Conservation (phyloP, 1,140 invertebrate genomes). For the Caerostris extrusa region DNA sequence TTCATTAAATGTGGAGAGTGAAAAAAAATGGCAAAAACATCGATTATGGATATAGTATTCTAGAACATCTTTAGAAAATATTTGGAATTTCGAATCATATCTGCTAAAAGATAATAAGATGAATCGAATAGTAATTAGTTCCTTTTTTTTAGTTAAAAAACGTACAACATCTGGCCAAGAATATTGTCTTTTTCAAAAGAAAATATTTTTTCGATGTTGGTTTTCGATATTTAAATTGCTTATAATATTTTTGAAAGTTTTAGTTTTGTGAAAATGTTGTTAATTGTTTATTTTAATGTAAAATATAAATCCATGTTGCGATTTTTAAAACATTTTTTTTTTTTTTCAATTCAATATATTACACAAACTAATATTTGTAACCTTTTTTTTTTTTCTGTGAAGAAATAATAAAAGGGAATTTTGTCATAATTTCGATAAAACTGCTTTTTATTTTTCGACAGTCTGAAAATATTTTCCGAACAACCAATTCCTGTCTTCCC, state of each 20-base stretch:
- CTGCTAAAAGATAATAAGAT: neutral
- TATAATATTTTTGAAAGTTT: neutral
- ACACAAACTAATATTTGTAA: too few species aligned
- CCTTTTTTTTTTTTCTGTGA: too few species aligned
- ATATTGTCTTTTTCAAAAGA: neutral
- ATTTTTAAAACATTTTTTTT: too few species aligned
- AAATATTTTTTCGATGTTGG: neutral
- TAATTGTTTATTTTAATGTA: neutral
- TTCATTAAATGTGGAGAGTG: neutral
- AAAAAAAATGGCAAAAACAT: neutral
- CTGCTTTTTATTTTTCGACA: too few species aligned
- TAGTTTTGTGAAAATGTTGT: neutral
- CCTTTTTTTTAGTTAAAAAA: neutral
- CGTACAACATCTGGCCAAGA: neutral
- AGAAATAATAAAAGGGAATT: too few species aligned
- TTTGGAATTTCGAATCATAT: slow-evolving; percentile 4
- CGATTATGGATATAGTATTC: neutral
- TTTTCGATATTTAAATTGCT: neutral
- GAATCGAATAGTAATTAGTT: slow-evolving; percentile 1
- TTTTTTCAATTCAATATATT: too few species aligned
- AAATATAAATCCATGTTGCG: neutral
- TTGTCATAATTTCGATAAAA: too few species aligned
- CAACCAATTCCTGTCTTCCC: too few species aligned
- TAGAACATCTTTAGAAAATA: slow-evolving; percentile 20
- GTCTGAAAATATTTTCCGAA: too few species aligned